Percentiles rank a stretch among this genome's conserved stretches.
These are phyloP conservation scores for Zaprionus taronus DNA, from an alignment of 1,140 invertebrate species.

Conservation along the genomic window DNA sequence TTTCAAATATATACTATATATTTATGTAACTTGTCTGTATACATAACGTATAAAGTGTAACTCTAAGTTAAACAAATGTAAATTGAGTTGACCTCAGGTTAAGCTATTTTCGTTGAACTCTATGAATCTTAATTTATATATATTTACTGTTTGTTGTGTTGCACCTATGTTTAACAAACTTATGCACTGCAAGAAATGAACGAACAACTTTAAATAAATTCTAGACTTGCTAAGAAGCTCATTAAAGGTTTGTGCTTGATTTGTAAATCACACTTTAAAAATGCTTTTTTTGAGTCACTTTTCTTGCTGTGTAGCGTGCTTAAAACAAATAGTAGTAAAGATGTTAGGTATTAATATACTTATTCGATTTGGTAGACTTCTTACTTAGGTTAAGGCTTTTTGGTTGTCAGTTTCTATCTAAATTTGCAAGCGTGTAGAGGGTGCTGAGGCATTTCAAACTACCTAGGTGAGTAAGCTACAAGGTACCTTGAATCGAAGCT, in stretches of 20 bases:
- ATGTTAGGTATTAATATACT: background rate
- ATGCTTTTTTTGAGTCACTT: background rate
- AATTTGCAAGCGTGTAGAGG: background rate
- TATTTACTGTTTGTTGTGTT: background rate
- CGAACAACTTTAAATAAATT: no score
- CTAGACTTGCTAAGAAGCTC: no score
- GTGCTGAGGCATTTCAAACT: background rate
- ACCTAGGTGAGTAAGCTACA: background rate
- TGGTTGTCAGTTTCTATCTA: background rate
- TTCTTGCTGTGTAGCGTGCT: background rate
- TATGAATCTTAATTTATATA: background rate
- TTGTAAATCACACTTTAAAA: no score
- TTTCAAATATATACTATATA: background rate
- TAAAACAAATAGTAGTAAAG: background rate
- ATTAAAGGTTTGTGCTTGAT: no score
- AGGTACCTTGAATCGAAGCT: background rate
- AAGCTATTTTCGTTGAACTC: background rate
- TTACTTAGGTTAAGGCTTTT: background rate
- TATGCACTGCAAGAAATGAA: no score
- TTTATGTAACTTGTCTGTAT: background rate
- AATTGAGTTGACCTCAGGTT: background rate
- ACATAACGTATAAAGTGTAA: background rate
- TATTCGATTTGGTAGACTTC: background rate
- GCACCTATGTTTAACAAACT: background rate
- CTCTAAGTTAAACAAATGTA: background rate